Conservation (phyloP, 2,113 vertebrate genomes). For the Sorex fumeus region DNA sequence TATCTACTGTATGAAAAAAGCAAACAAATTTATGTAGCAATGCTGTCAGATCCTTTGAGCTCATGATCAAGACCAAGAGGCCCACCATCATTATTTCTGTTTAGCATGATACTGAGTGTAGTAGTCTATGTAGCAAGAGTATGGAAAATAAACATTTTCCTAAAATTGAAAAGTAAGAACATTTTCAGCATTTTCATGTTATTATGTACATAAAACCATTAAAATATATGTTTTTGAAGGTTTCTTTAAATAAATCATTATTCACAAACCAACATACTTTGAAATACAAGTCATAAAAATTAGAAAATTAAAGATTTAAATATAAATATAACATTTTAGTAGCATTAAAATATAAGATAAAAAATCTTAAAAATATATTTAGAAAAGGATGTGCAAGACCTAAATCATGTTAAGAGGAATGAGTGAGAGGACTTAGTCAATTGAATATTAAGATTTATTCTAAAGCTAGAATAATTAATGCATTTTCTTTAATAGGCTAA, state of each 20-base stretch:
- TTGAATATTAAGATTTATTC: slow-evolving; percentile 57
- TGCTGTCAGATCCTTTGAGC: neutral
- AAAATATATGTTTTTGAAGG: slow-evolving; percentile 32
- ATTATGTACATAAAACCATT: slow-evolving; percentile 24
- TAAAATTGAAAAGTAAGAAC: slow-evolving; percentile 16
- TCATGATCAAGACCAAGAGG: neutral
- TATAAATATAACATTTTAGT: slow-evolving; percentile 18
- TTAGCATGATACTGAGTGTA: neutral
- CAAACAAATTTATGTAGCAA: neutral
- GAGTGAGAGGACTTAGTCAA: neutral
- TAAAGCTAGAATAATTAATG: slow-evolving; percentile 33
- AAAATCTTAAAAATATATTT: slow-evolving; percentile 47
- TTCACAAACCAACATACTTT: slow-evolving; percentile 38
- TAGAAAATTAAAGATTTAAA: slow-evolving; percentile 40
- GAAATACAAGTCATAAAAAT: slow-evolving; percentile 15
- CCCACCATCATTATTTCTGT: neutral
- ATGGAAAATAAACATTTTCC: slow-evolving; percentile 5
- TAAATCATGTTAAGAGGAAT: slow-evolving; percentile 54
- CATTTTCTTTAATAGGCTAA: slow-evolving; percentile 19
- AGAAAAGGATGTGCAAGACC: slow-evolving; percentile 14
- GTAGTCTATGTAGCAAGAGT: neutral
- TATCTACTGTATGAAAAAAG: neutral
- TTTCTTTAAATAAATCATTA: neutral
- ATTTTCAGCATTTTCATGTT: slow-evolving; percentile 2
- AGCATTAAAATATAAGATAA: slow-evolving; percentile 30